Base-by-base conservation (phyloP, 2,888 invertebrate genomes). In the Willowsia nigromaculata region DNA sequence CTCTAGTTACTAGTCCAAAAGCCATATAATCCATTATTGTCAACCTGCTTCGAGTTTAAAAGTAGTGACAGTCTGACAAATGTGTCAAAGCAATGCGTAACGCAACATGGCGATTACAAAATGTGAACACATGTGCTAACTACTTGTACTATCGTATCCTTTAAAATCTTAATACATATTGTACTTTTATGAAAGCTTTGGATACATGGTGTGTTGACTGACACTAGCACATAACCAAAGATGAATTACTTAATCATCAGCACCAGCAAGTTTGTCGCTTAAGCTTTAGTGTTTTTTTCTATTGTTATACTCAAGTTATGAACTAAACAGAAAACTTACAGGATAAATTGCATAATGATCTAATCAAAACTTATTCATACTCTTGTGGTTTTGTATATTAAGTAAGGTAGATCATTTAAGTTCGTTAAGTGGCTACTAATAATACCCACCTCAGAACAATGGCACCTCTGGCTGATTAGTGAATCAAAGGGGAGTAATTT, bases 401-500 rank as follows among this genome's bases (percentile, higher is more conserved):
- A 74, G 59, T 59, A 62, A 40, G 56, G 50, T 74, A 15, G 53
- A 80, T 86, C 80, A 86, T 80, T 80, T 86, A 74, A 47, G 59
- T 56, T 82, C 82, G 87, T 82, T 81, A 82, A 87, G 71, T 80
- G 56, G 71, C 53, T 71, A 15, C 50, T 62, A 43, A 56, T 56
- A 27, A 33, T 33, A 43, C 30, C 27, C 53, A 56, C 33, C 22
- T 71, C 37, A 81, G 87, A 87, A 87, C 87, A 84, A 88, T 88
- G 76, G 88, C 78, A 84, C 78, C 68, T 80, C 47, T 86, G 53
- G 74, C 78, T 84, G 53, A 88, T 88, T 88, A 88, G 88, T 80
- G 68, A 68, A 80, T 76, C 76, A 83, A 88, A 53, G 83, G 88
- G 65, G 83, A 76, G 88, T 88, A 88, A 88, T 88, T 88, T 88